Base-by-base conservation (phyloP, 2,113 vertebrate genomes). In the Pandion haliaetus region DNA sequence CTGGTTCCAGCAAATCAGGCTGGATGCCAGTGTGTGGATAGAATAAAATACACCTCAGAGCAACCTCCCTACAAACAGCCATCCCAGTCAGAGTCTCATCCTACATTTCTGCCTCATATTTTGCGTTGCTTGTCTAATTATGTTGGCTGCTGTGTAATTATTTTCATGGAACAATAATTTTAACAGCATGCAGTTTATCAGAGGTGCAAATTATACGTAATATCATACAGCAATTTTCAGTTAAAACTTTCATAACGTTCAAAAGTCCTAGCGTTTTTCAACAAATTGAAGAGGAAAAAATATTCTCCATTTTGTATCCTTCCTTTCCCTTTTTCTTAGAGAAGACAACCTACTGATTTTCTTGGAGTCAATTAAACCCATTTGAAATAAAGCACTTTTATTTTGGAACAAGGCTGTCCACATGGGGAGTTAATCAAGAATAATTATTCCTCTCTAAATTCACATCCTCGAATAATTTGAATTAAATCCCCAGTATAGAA, bases 111-210 rank as follows among this genome's bases (percentile, higher is more conserved):
- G 88, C 70, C 90, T 91, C 91, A 73, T 67, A 80, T 86, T 96
- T 93, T 94, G 45, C 1, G 0, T 76, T 89, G 57, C 89, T 96
- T 93, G 89, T 94, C 94, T 97, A 96, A 97, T 97, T 97, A 94
- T 72, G 84, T 91, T 95, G 93, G 94, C 91, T 96, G 69, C 87
- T 95, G 81, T 95, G 93, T 97, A 95, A 96, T 96, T 97, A 97
- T 97, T 96, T 97, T 94, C 93, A 96, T 96, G 96, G 95, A 96
- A 97, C 93, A 96, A 93, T 96, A 96, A 93, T 95, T 96, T 93
- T 94, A 96, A 57, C 89, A 89, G 89, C 70, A 4, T 91, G 83
- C 91, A 95, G 73, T 95, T 96, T 96, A 95, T 96, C 84, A 40
- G 89, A 95, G 96, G 95, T 97, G 95, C 84, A 96, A 97, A 97